phyloP scores from a whole-genome alignment of 2,113 vertebrate genomes.

The Polypterus bichir region DNA sequence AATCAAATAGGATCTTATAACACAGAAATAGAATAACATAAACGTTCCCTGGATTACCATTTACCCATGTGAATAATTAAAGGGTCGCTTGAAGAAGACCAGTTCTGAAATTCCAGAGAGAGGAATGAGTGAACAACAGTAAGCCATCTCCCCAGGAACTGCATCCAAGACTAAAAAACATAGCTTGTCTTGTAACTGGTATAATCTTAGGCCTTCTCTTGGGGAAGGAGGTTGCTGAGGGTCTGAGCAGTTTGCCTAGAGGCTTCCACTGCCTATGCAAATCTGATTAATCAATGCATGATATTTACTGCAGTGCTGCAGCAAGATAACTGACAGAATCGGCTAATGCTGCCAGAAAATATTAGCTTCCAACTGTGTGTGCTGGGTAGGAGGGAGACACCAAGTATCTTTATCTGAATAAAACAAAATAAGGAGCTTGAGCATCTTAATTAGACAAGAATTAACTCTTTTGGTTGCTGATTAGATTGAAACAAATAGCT shows the following conservation, averaged over 20 bases:
- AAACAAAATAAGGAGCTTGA: constrained; percentile 7
- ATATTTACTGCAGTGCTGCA: constrained; percentile 25
- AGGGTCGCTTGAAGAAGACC: too few relatives aligned
- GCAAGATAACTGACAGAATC: constrained; percentile 27
- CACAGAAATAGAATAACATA: too few relatives aligned
- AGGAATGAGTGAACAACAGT: neutral
- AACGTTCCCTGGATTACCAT: too few relatives aligned
- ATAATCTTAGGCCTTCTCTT: too few relatives aligned
- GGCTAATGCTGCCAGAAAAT: constrained; percentile 21
- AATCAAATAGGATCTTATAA: too few relatives aligned
- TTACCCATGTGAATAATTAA: too few relatives aligned
- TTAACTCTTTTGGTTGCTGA: constrained; percentile 16
- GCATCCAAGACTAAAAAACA: too few relatives aligned
- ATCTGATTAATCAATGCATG: constrained; percentile 30
- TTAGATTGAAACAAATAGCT: constrained; percentile 5
- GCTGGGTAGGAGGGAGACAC: constrained; percentile 19
- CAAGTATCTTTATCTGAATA: constrained; percentile 6
- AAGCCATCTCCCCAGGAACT: neutral
- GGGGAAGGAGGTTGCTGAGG: too few relatives aligned
- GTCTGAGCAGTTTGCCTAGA: constrained; percentile 11
- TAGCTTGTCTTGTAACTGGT: too few relatives aligned
- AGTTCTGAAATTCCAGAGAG: too few relatives aligned
- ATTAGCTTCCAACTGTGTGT: constrained; percentile 28
- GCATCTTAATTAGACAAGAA: constrained; percentile 25
- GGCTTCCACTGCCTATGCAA: constrained; percentile 24